phyloP scores from a whole-genome alignment of 2,113 vertebrate genomes.

The Albula glossodonta region DNA sequence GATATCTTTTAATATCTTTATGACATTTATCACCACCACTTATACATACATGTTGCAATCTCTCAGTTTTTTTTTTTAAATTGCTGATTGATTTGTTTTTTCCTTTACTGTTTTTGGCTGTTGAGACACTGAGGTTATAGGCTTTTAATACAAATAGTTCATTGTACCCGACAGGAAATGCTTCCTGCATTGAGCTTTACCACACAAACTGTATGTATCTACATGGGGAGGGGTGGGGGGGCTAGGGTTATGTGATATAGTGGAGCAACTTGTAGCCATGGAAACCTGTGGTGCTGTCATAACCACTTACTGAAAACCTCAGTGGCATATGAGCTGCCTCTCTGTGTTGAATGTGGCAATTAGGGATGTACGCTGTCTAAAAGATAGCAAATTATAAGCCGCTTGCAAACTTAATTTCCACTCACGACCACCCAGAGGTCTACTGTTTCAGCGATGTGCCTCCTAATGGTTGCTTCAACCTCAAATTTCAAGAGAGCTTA shows the following conservation, averaged over 20 bases:
- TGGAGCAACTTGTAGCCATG: constrained; percentile 53
- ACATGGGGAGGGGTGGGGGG: not conserved
- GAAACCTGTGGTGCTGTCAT: constrained; percentile 46
- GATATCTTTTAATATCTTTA: too few relatives aligned
- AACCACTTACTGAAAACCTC: constrained; percentile 37
- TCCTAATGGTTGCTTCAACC: constrained; percentile 30
- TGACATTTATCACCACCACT: too few relatives aligned
- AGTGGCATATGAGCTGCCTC: constrained; percentile 25
- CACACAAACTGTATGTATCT: too few relatives aligned
- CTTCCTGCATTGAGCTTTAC: too few relatives aligned
- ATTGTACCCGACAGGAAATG: not conserved
- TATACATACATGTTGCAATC: too few relatives aligned
- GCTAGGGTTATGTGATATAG: not conserved
- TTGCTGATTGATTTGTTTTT: too few relatives aligned
- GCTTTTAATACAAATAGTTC: not conserved
- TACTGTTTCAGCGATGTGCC: constrained; percentile 31
- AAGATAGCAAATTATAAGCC: constrained; percentile 31
- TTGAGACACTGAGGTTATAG: too few relatives aligned
- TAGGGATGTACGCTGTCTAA: constrained; percentile 27
- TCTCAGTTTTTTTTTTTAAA: too few relatives aligned
- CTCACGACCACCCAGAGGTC: constrained; percentile 28
- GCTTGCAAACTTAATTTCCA: constrained; percentile 35
- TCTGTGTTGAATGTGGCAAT: constrained; percentile 43
- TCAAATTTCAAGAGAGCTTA: constrained; percentile 43
- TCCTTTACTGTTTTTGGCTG: too few relatives aligned